Conservation (phyloP, 2,888 invertebrate genomes). For the Drosophila pseudotalamancana region DNA sequence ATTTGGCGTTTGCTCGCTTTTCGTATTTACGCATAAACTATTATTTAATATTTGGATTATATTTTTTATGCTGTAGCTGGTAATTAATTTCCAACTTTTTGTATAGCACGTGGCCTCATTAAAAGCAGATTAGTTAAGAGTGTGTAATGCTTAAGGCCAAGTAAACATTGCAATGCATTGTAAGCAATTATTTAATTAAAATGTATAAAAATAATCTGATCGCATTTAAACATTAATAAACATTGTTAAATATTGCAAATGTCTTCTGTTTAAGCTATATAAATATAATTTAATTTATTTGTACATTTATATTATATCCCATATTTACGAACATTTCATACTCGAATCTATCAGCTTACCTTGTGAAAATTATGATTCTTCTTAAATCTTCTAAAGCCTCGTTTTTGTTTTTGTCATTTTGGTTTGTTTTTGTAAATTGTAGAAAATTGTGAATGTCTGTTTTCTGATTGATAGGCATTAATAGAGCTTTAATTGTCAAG, state of each 20-base stretch:
- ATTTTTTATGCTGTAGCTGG: too few species aligned
- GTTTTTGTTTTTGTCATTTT: slow-evolving; percentile 21
- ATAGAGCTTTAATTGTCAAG: slow-evolving; percentile 30
- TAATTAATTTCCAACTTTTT: not conserved
- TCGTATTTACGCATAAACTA: too few species aligned
- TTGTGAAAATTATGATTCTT: slow-evolving; percentile 28
- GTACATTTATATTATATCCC: not conserved
- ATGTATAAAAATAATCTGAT: not conserved
- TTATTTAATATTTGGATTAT: too few species aligned
- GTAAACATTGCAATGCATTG: slow-evolving; percentile 3
- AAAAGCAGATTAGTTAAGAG: not conserved
- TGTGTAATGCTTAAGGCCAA: not conserved
- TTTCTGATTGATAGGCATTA: slow-evolving; percentile 54
- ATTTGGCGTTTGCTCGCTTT: too few species aligned
- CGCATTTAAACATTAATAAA: not conserved
- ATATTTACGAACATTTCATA: not conserved
- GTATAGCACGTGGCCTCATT: not conserved
- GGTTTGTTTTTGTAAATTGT: slow-evolving; percentile 2
- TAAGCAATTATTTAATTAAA: slow-evolving; percentile 7
- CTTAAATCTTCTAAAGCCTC: slow-evolving; percentile 24
- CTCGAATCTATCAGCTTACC: slow-evolving; percentile 18
- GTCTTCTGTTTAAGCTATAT: not conserved
- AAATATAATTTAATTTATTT: not conserved
- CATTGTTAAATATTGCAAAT: not conserved
- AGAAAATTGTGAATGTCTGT: not conserved